A percentile compares a stretch with the other conserved stretches of the same genome.
Evolutionary conservation across 2,888 invertebrate genomes (phyloP).

Genomic region (Leucozona laternaria): DNA sequence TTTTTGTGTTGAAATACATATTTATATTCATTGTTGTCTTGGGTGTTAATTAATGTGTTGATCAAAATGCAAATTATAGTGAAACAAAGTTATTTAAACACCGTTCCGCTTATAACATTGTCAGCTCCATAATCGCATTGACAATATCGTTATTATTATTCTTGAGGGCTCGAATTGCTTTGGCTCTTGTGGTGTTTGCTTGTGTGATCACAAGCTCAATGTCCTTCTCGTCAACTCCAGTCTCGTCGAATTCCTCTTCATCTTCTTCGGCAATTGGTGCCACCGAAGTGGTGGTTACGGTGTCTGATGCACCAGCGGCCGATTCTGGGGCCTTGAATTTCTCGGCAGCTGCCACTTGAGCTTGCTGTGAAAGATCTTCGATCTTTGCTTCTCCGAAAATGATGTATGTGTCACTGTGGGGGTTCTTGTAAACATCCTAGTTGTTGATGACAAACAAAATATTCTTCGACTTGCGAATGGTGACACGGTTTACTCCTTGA

Average conservation of each 20-base stretch:
- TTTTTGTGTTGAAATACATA: too few species aligned
- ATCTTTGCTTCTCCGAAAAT: too few species aligned
- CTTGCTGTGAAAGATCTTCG: too few species aligned
- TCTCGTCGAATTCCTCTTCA: constrained; percentile 97
- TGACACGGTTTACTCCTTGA: constrained; percentile 96
- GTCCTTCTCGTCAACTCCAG: constrained; percentile 98
- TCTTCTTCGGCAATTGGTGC: constrained; percentile 96
- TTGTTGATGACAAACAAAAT: constrained; percentile 99
- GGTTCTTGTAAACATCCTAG: constrained; percentile 99
- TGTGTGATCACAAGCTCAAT: constrained; percentile 99
- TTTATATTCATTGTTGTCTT: constrained; percentile 56
- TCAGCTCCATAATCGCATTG: constrained; percentile 97
- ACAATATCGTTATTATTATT: constrained; percentile 99
- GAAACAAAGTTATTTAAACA: constrained; percentile 57
- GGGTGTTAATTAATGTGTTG: constrained; percentile 66
- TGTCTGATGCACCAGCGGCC: constrained; percentile 88
- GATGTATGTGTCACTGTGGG: too few species aligned
- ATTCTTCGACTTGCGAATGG: constrained; percentile 99
- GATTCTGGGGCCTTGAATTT: too few species aligned
- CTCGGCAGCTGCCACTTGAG: too few species aligned
- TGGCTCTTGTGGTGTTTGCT: too few species aligned
- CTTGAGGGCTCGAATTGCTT: too few species aligned
- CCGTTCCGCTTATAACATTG: constrained; percentile 84
- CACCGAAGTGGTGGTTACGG: constrained; percentile 88
- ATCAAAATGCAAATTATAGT: constrained; percentile 74